These are phyloP conservation scores for Corbicula japonica DNA, from an alignment of 2,888 invertebrate species.

Conservation along the genomic window DNA sequence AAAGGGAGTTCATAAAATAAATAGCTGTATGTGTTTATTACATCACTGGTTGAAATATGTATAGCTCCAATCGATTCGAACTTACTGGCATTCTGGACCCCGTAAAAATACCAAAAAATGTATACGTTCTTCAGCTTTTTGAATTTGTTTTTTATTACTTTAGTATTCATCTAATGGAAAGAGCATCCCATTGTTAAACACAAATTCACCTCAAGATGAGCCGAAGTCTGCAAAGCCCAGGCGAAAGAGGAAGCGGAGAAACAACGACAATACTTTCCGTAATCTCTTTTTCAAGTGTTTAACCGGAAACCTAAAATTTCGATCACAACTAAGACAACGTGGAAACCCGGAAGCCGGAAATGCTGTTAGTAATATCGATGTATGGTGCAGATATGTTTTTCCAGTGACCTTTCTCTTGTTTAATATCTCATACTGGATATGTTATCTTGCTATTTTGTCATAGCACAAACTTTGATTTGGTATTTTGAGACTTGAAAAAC, in stretches of 20 bases:
- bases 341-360: slow-evolving; percentile 87
- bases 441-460: slow-evolving; percentile 71
- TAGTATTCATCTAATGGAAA: not conserved
- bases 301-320: slow-evolving; percentile 75
- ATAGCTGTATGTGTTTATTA: no score
- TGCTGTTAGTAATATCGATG: slow-evolving; percentile 93
- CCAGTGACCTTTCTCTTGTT: slow-evolving; percentile 95
- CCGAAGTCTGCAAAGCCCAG: not conserved
- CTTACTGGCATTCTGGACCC: not conserved
- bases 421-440: slow-evolving; percentile 94
- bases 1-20: no score
- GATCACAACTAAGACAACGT: slow-evolving; percentile 60
- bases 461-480: no score
- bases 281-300: slow-evolving; percentile 74
- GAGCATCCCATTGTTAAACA: slow-evolving; percentile 6
- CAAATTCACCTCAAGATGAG: no score
- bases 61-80: no score
- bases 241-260: slow-evolving; percentile 13
- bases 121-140: not conserved
- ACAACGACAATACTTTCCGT: slow-evolving; percentile 5
- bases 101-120: not conserved
- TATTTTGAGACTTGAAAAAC: no score
- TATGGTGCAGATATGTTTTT: slow-evolving; percentile 92
- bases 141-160: not conserved
- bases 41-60: no score